A percentile compares a stretch with the other conserved stretches of the same genome.
Conservation (phyloP, 2,888 invertebrate genomes). For the Lysandra coridon region DNA sequence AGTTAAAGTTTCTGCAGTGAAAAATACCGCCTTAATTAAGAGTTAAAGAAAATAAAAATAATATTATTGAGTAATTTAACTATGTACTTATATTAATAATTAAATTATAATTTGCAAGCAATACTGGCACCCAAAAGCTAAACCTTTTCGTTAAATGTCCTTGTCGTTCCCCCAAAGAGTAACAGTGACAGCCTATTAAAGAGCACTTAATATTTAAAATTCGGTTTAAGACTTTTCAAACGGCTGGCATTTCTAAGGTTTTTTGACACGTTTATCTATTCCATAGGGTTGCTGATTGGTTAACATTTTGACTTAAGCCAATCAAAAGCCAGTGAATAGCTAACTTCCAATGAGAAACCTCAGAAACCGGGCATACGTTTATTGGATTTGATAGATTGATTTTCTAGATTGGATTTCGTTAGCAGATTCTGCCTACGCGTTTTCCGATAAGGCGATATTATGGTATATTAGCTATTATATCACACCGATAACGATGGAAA, state of each 20-base stretch:
- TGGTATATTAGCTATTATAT: conserved; percentile 18
- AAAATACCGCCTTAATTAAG: too few species aligned
- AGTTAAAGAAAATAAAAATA: too few species aligned
- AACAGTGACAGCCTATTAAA: too few species aligned
- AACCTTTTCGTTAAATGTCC: too few species aligned
- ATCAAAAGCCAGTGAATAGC: background rate
- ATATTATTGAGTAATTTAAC: too few species aligned
- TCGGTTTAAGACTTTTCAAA: too few species aligned
- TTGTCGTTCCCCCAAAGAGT: too few species aligned
- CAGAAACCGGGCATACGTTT: background rate
- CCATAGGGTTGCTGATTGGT: background rate
- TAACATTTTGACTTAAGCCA: background rate
- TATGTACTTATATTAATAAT: too few species aligned
- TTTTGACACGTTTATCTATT: background rate
- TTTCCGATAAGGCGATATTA: background rate
- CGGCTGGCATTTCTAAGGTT: background rate
- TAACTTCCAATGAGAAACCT: background rate
- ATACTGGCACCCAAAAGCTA: too few species aligned
- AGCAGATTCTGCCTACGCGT: background rate
- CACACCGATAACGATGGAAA: conserved; percentile 9
- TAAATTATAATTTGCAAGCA: too few species aligned
- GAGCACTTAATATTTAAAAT: too few species aligned
- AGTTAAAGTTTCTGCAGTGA: too few species aligned
- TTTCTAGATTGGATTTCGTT: background rate
- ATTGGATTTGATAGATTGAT: background rate